Evolutionary conservation across 1,140 invertebrate species (phyloP), one percentile per base, ranked within the genome.

Genomic region (Hydropsyche tenuis): DNA sequence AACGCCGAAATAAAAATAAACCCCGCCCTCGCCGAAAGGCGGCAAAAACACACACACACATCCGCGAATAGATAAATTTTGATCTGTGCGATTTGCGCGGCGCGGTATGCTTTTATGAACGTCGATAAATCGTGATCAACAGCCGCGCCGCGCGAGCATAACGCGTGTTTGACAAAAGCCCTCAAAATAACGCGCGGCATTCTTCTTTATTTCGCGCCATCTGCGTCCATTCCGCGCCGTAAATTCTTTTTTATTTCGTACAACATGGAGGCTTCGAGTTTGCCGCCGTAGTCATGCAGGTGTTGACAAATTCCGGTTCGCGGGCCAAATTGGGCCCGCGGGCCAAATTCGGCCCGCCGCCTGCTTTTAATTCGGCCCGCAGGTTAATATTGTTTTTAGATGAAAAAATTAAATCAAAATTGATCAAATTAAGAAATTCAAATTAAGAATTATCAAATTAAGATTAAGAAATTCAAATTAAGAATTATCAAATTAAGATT

Each of bases 241-340:
- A 60, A 60, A 60, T 60, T 60, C 56, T 60, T 60, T 60, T 60
- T 60, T 60, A 60, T 60, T 60, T 60, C 56, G 23, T 25, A 60
- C 23, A 60, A 7, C 56, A 37, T 9, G 3, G 30, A 3, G 30
- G 30, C 30, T 37, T 9, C 30, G 3, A 37, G 30, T 37, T n/a
- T n/a, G n/a, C n/a, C n/a, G 30, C 30, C 30, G 30, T 37, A 37
- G n/a, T n/a, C n/a, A n/a, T n/a, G n/a, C n/a, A n/a, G n/a, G n/a
- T n/a, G n/a, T n/a, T n/a, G n/a, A n/a, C n/a, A n/a, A n/a, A n/a
- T n/a, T n/a, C n/a, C n/a, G n/a, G n/a, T n/a, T n/a, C n/a, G n/a
- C n/a, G n/a, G n/a, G n/a, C n/a, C n/a, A n/a, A n/a, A n/a, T n/a
- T n/a, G n/a, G n/a, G n/a, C n/a, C n/a, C n/a, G n/a, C n/a, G n/a